A percentile compares a stretch with the other conserved stretches of the same genome.
These are phyloP conservation scores for Xestia xanthographa DNA, from an alignment of 2,888 invertebrate species.

Conservation along the genomic window DNA sequence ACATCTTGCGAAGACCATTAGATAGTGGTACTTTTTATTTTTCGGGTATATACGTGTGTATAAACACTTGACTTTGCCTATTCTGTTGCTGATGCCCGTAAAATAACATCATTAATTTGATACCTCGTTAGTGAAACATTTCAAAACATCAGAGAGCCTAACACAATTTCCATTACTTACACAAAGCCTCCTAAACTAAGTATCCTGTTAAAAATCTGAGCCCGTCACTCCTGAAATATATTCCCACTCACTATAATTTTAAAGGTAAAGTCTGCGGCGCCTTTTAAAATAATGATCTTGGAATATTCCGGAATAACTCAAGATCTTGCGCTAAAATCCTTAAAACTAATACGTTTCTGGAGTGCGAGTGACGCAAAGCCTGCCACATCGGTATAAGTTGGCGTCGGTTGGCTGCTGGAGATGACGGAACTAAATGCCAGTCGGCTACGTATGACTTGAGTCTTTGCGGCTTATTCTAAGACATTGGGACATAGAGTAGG, in stretches of 20 bases:
- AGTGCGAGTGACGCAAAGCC: constrained; percentile 60
- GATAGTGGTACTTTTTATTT: neutral
- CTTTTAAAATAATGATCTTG: constrained; percentile 61
- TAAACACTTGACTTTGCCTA: too few relatives aligned
- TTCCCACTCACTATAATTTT: constrained; percentile 34
- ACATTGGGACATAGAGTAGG: constrained; percentile 50
- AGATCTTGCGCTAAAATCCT: constrained; percentile 48
- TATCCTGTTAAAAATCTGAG: constrained; percentile 5
- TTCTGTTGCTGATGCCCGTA: neutral
- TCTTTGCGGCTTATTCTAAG: constrained; percentile 64
- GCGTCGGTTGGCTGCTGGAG: constrained; percentile 23
- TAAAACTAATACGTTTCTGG: constrained; percentile 58
- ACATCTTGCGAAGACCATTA: neutral
- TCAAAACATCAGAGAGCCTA: neutral
- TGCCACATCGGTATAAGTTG: constrained; percentile 52
- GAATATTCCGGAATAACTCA: constrained; percentile 58
- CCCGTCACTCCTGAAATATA: constrained; percentile 17
- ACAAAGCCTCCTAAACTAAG: neutral
- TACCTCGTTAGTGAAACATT: neutral
- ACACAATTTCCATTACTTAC: constrained; percentile 13
- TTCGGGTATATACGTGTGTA: neutral
- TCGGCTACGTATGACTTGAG: constrained; percentile 57
- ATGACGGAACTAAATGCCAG: constrained; percentile 59
- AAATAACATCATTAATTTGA: neutral
- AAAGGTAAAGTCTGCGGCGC: constrained; percentile 22